Percentiles rank a stretch among this genome's conserved stretches.
phyloP scores from a whole-genome alignment of 2,113 vertebrate species.

The Burhinus bistriatus region DNA sequence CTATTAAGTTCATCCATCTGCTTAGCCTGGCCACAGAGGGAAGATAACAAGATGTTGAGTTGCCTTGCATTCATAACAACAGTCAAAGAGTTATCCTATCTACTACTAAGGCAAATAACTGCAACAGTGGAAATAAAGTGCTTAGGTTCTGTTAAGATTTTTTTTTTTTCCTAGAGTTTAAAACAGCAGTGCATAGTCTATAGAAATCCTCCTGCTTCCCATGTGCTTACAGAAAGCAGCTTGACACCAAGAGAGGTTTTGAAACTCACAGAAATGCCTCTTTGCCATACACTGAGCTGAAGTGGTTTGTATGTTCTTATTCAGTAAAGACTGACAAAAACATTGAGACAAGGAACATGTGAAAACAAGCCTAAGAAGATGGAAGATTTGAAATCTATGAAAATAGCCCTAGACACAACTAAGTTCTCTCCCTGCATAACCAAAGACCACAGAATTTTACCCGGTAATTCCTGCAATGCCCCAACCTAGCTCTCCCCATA shows the following conservation, averaged over 20 bases:
- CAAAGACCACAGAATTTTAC: background rate
- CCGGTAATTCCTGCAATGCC: background rate
- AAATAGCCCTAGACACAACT: background rate
- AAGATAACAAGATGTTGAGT: background rate
- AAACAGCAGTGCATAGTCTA: background rate
- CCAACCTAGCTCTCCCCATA: background rate
- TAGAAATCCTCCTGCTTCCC: background rate
- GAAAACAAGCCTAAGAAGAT: background rate
- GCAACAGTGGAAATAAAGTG: background rate
- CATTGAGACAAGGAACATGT: background rate
- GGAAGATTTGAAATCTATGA: background rate
- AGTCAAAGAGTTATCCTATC: background rate
- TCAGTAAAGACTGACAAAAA: background rate
- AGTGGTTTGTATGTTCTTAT: background rate
- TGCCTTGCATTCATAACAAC: background rate
- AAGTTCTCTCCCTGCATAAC: background rate
- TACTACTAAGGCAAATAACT: background rate
- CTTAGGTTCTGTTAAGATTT: background rate
- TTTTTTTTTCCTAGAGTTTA: background rate
- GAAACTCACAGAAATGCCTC: background rate
- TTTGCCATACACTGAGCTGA: background rate
- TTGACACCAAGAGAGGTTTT: background rate
- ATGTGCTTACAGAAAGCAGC: background rate
- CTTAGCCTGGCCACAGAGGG: background rate
- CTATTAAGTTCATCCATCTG: background rate